Evolutionary conservation across 1,140 invertebrate genomes (phyloP), one percentile per base, ranked within the genome.

Genomic region (Proales similis): DNA sequence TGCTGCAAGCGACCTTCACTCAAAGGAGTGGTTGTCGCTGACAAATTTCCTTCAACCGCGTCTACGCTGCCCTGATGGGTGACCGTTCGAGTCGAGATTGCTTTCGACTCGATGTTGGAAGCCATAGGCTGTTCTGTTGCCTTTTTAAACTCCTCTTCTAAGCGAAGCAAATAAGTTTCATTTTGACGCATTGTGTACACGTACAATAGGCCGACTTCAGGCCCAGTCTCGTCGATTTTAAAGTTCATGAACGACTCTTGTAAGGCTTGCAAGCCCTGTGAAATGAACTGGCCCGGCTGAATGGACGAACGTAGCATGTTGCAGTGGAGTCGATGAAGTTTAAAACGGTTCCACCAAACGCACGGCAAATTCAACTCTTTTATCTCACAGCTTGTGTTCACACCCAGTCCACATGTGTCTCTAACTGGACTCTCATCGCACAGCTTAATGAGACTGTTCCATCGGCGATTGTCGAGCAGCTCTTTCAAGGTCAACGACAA

Each of bases 271-370:
- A 57, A 24, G 7, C 51, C 51, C 12, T 57, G 51, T 3, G 51
- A 57, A 3, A 57, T 26, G 14, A 36, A n/a, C 30, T 29, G 17
- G 9, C 30, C 36, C 9, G 39, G 39, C 17, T 22, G 29, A 7
- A 42, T 42, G 29, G 39, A 42, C 2, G 17, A n/a, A 29, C 45
- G 39, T 57, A 42, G 51, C 6, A 42, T n/a, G 12, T 22, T 57
- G 30, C 45, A 42, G 32, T 57, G 51, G 20, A 57, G 45, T 29
- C 51, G 51, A 57, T 57, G 51, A n/a, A 57, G 36, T 57, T 57
- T 57, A 42, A 57, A 57, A 26, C 30, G 20, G 19, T 29, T 26
- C 30, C 26, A 57, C 51, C 51, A 57, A 26, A 57, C 51, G 45
- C 51, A 57, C 7, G 17, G n/a, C n/a, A n/a, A n/a, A n/a, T n/a